Percentiles rank a stretch among this genome's conserved stretches.
Conservation (phyloP, 2,797 vertebrate species). For the Nyctalus aviator region DNA sequence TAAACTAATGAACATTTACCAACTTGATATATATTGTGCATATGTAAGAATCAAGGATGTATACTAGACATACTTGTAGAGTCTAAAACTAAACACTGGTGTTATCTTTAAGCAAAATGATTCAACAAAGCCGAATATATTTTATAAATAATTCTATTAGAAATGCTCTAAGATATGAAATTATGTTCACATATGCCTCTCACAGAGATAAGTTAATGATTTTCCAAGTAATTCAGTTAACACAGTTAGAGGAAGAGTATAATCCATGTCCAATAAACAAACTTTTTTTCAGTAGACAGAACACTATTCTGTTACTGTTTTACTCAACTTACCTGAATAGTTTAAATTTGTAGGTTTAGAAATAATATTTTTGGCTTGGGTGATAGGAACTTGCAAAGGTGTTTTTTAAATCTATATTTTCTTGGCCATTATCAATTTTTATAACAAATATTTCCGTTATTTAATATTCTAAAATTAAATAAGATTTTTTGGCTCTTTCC, state of each 20-base stretch:
- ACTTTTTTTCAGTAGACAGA: neutral
- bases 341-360: conserved; percentile 1
- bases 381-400: neutral
- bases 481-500: neutral
- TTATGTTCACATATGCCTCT: neutral
- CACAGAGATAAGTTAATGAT: neutral
- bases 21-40: accelerated
- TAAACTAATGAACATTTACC: neutral
- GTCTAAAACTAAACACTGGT: neutral
- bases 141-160: neutral
- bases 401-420: neutral
- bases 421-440: neutral
- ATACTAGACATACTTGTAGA: neutral
- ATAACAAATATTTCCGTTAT: neutral
- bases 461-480: conserved; percentile 14
- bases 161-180: neutral
- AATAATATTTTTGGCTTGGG: neutral
- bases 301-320: neutral
- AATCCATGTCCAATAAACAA: neutral
- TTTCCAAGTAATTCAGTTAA: neutral
- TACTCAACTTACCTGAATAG: neutral
- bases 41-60: neutral
- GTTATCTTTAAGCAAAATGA: conserved; percentile 9
- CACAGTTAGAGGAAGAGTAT: neutral
- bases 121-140: neutral